A percentile compares a stretch with the other conserved stretches of the same genome.
phyloP scores from a whole-genome alignment of 2,888 invertebrate species.

The Cantharis flavilabris region DNA sequence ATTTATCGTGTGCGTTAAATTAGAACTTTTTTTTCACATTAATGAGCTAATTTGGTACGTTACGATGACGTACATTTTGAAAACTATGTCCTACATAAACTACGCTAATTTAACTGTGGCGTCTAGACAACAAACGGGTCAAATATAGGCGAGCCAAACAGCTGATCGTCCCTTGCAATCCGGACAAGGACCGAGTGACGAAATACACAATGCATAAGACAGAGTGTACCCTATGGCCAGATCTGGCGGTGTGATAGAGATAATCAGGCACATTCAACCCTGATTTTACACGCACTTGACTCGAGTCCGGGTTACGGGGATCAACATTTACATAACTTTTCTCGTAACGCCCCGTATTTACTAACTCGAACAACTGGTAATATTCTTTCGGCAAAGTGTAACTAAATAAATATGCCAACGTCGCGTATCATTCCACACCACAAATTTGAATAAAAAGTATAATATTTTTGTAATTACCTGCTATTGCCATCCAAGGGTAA shows the following conservation, averaged over 20 bases:
- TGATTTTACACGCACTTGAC: conserved; percentile 67
- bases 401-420: conserved; percentile 10
- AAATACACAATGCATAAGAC: conserved; percentile 31
- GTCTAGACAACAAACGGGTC: conserved; percentile 48
- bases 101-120: conserved; percentile 40
- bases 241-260: conserved; percentile 48
- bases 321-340: conserved; percentile 51
- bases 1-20: neutral
- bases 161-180: conserved; percentile 53
- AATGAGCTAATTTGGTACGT: neutral
- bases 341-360: conserved; percentile 37
- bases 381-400: conserved; percentile 25
- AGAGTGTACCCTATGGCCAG: conserved; percentile 33
- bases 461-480: conserved; percentile 66
- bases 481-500: conserved; percentile 98
- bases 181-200: conserved; percentile 38
- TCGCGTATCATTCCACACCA: conserved; percentile 16
- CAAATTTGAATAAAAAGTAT: neutral
- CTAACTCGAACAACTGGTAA: conserved; percentile 27
- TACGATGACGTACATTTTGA: conserved; percentile 7
- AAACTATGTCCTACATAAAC: conserved; percentile 26
- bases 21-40: neutral
- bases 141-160: conserved; percentile 53
- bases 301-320: conserved; percentile 49
- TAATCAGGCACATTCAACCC: conserved; percentile 52